A percentile compares a stretch with the other conserved stretches of the same genome.
phyloP scores from a whole-genome alignment of 2,113 vertebrate genomes.

The Vimba vimba region DNA sequence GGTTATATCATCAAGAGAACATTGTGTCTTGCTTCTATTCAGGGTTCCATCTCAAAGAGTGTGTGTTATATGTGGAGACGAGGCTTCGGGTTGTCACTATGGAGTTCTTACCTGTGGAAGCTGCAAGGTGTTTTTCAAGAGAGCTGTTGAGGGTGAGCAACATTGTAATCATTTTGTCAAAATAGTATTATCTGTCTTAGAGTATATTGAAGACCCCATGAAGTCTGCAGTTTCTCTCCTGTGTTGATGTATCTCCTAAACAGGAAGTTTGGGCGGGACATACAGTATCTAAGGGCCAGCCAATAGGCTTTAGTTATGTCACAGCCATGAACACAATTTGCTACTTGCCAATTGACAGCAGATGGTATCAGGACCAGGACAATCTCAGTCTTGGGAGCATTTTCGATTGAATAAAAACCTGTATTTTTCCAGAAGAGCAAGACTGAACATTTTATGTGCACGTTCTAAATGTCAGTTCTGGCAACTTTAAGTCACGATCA shows the following conservation, averaged over 20 bases:
- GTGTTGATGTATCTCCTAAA: not conserved
- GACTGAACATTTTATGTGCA: not conserved
- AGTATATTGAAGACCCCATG: not conserved
- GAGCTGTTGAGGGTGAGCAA: constrained; percentile 93
- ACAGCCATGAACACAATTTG: not conserved
- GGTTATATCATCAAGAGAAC: not conserved
- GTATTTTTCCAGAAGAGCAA: not conserved
- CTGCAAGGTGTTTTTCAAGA: constrained; percentile 99
- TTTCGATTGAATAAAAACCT: not conserved
- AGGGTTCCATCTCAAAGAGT: constrained; percentile 89
- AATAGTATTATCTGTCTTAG: not conserved
- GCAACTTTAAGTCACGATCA: too few relatives aligned
- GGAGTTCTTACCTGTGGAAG: constrained; percentile 97
- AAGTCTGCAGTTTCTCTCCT: not conserved
- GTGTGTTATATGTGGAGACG: constrained; percentile 94
- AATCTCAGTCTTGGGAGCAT: not conserved
- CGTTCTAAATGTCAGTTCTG: not conserved
- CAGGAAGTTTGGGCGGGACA: not conserved
- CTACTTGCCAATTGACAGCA: not conserved
- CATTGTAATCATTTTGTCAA: not conserved
- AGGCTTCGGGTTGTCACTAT: constrained; percentile 97
- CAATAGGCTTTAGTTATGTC: not conserved
- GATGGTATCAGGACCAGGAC: not conserved
- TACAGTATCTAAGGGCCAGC: not conserved
- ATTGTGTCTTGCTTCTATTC: constrained; percentile 48